Percentiles rank a stretch among this genome's conserved stretches.
Evolutionary conservation across 2,797 vertebrate genomes (phyloP).

Genomic region (Semotilus atromaculatus): DNA sequence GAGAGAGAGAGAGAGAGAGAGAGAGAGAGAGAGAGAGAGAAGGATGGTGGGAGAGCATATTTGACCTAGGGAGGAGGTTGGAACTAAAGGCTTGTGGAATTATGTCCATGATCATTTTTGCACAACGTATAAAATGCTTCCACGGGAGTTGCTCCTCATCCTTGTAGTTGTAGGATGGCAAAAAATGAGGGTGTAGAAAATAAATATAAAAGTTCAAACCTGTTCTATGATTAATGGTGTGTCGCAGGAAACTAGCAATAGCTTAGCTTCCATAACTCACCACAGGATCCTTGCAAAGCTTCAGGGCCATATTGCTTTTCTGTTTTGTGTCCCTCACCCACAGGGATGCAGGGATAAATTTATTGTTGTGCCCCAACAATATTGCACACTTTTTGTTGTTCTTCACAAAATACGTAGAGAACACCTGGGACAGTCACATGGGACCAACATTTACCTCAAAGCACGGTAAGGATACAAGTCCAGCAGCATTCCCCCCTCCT

Average conservation of each 20-base stretch:
- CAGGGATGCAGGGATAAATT: conserved; percentile 56
- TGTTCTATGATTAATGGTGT: conserved; percentile 56
- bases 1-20: conserved; percentile 17
- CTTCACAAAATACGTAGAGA: conserved; percentile 33
- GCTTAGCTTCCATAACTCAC: conserved; percentile 64
- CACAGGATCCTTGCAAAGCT: conserved; percentile 55
- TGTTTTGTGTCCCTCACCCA: conserved; percentile 52
- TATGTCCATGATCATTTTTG: conserved; percentile 7
- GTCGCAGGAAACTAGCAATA: conserved; percentile 52
- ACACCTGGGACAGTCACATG: background rate
- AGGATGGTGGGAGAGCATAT: background rate
- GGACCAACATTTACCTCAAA: conserved; percentile 15
- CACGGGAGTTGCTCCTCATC: background rate
- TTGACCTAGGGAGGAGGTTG: conserved; percentile 28
- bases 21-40: conserved; percentile 18
- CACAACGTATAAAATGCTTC: background rate
- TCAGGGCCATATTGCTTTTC: conserved; percentile 58
- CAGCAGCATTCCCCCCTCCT: background rate
- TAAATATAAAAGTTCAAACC: conserved; percentile 54
- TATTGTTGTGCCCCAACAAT: conserved; percentile 38
- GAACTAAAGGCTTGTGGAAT: conserved; percentile 6
- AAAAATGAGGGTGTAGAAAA: conserved; percentile 17
- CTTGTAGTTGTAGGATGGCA: conserved; percentile 33
- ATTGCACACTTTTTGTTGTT: conserved; percentile 39
- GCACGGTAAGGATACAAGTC: background rate